Evolutionary conservation across 2,888 invertebrate genomes (phyloP).

Genomic region (Athalia circularis): DNA sequence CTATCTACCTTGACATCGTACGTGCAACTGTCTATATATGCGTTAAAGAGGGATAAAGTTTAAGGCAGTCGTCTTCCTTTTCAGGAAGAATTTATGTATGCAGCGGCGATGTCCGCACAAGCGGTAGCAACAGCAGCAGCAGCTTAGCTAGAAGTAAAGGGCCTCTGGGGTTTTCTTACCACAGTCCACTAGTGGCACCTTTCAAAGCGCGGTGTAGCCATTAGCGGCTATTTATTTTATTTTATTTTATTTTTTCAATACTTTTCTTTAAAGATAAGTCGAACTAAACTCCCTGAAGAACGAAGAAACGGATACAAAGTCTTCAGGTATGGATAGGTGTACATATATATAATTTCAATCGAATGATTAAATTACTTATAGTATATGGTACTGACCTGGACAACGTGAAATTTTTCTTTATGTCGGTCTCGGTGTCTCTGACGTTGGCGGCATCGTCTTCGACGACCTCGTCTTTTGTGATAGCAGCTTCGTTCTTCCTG

Average conservation of each 20-base stretch:
- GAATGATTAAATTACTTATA: constrained; percentile 5
- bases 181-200: constrained; percentile 30
- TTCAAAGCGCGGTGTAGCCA: constrained; percentile 35
- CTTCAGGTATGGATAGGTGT: no score
- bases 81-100: constrained; percentile 35
- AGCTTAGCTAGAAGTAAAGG: not conserved
- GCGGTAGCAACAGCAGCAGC: not conserved
- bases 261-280: constrained; percentile 23
- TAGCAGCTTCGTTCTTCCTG: constrained; percentile 65
- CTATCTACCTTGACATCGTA: no score
- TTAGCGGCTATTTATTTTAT: constrained; percentile 27
- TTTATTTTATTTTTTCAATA: no score
- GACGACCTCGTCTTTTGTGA: constrained; percentile 61
- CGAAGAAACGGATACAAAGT: not conserved
- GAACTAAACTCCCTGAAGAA: constrained; percentile 4
- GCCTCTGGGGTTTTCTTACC: constrained; percentile 17
- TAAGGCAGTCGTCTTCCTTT: constrained; percentile 36
- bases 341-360: constrained; percentile 1
- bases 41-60: constrained; percentile 33
- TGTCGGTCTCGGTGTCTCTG: constrained; percentile 60
- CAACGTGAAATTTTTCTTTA: constrained; percentile 71
- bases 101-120: constrained; percentile 32
- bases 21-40: not conserved
- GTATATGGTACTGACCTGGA: constrained; percentile 63
- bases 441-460: constrained; percentile 61